These are phyloP conservation scores for Phalacrocorax pelagicus DNA, from an alignment of 2,113 vertebrate species.

Conservation along the genomic window DNA sequence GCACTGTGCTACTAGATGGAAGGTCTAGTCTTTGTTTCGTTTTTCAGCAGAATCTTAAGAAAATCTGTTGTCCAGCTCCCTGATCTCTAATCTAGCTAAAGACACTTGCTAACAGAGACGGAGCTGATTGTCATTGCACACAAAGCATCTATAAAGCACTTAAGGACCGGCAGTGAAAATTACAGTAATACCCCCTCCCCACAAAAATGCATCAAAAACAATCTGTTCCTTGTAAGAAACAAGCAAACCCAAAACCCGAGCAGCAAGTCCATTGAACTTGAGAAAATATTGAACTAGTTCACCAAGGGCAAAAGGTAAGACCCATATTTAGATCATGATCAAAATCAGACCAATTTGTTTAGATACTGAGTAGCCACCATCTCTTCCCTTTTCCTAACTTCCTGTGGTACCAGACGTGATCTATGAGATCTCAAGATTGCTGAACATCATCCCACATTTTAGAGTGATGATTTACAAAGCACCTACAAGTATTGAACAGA, in stretches of 20 bases:
- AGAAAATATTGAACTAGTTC: background rate
- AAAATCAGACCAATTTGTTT: background rate
- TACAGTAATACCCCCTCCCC: background rate
- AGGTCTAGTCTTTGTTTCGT: background rate
- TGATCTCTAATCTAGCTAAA: background rate
- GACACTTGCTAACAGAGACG: background rate
- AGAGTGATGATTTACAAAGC: background rate
- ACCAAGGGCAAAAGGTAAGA: background rate
- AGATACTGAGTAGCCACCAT: background rate
- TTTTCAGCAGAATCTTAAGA: background rate
- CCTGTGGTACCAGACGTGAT: background rate
- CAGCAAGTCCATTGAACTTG: background rate
- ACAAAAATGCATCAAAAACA: background rate
- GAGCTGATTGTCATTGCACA: background rate
- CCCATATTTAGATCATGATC: background rate
- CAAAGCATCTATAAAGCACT: background rate
- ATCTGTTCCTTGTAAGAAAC: background rate
- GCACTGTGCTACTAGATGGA: background rate
- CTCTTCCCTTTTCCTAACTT: background rate
- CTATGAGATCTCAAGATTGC: fast-evolving
- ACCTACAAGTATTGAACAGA: background rate
- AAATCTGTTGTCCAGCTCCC: background rate
- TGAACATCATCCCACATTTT: background rate
- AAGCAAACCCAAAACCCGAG: background rate
- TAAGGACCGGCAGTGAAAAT: background rate